Evolutionary conservation across 2,888 invertebrate genomes (phyloP).

Genomic region (Rugalucina vietnamica): DNA sequence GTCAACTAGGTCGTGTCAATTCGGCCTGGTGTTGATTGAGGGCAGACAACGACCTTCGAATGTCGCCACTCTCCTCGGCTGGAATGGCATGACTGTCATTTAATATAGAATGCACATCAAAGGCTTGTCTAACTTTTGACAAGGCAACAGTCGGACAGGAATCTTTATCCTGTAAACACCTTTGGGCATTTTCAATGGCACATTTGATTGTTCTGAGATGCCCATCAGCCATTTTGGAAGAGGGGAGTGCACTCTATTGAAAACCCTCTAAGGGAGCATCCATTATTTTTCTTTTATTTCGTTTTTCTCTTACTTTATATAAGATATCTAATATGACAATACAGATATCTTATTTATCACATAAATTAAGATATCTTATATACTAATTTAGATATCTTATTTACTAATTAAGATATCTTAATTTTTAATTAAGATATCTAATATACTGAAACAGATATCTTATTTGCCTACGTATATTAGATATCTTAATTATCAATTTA

Average conservation of each 20-base stretch:
- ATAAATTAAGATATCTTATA: not conserved
- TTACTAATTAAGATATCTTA: not conserved
- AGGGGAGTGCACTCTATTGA: not conserved
- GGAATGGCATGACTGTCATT: not conserved
- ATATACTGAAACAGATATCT: not conserved
- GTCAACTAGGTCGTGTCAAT: no score
- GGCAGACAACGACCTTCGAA: not conserved
- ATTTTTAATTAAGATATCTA: not conserved
- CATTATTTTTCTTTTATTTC: no score
- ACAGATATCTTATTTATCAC: not conserved
- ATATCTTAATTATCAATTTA: not conserved
- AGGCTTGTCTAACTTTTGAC: not conserved
- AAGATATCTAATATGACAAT: not conserved
- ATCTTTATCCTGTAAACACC: not conserved
- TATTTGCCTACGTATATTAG: not conserved
- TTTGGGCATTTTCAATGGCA: not conserved
- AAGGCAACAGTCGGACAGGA: not conserved
- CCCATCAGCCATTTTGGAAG: not conserved
- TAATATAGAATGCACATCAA: not conserved
- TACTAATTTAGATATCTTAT: not conserved
- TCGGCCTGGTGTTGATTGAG: no score
- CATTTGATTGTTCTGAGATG: not conserved
- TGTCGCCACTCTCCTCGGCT: not conserved
- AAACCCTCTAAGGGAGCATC: not conserved
- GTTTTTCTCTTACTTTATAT: not conserved